A percentile compares a stretch with the other conserved stretches of the same genome.
phyloP scores from a whole-genome alignment of 2,113 vertebrate genomes.

The Martes martes region DNA sequence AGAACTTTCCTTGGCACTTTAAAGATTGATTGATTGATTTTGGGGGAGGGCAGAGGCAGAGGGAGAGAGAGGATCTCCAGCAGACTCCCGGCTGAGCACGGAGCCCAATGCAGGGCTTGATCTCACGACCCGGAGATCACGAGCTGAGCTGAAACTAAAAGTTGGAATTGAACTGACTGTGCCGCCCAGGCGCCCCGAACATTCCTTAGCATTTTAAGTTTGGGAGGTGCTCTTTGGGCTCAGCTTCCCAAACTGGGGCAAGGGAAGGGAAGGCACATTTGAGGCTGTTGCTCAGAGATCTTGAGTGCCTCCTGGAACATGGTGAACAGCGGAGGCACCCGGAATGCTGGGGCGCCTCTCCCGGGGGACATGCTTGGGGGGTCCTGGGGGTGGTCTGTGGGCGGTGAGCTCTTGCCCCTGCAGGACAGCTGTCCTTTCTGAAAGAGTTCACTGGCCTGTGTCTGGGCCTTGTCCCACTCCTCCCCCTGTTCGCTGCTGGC shows the following conservation, averaged over 20 bases:
- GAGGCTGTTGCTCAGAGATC: background rate
- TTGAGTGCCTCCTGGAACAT: background rate
- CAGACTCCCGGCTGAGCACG: background rate
- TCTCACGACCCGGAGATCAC: background rate
- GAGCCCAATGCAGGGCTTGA: background rate
- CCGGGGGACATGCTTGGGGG: rapidly evolving
- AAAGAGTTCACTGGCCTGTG: background rate
- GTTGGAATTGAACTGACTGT: background rate
- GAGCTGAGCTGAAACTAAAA: background rate
- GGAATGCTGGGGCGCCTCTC: background rate
- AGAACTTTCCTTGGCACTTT: background rate
- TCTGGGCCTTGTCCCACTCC: background rate
- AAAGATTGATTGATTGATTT: background rate
- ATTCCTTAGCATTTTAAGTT: background rate
- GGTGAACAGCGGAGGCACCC: background rate
- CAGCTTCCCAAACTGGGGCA: rapidly evolving
- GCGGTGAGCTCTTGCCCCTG: background rate
- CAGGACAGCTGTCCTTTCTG: background rate
- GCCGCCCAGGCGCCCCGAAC: background rate
- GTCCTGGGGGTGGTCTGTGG: background rate
- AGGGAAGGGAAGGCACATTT: rapidly evolving
- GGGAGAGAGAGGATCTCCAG: background rate
- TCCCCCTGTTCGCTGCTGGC: rapidly evolving
- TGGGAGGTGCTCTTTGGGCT: background rate
- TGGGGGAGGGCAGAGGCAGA: too few relatives aligned